phyloP scores from a whole-genome alignment of 2,888 invertebrate species.

The Conchocele bisecta region DNA sequence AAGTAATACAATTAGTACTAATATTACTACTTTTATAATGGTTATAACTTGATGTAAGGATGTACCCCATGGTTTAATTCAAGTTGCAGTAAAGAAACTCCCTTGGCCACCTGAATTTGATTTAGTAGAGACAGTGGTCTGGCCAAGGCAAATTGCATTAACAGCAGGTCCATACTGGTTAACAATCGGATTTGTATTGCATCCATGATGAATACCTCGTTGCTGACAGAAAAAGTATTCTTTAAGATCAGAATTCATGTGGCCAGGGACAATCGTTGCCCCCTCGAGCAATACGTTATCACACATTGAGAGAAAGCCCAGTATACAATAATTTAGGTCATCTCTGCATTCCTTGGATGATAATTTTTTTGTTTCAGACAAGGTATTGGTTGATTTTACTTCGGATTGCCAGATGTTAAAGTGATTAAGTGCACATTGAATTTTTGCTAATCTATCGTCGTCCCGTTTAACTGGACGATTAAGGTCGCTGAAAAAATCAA shows the following conservation, averaged over 20 bases:
- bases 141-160: slow-evolving; percentile 10
- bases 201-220: slow-evolving; percentile 5
- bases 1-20: too few species aligned
- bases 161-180: slow-evolving; percentile 11
- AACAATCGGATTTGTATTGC: slow-evolving; percentile 8
- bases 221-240: slow-evolving; percentile 22
- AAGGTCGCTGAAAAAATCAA: neutral
- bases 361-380: neutral
- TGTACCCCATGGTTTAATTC: too few species aligned
- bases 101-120: neutral
- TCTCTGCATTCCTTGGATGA: slow-evolving; percentile 12
- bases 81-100: too few species aligned
- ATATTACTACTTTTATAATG: too few species aligned
- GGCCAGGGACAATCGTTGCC: neutral
- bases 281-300: neutral
- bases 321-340: neutral
- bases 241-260: neutral
- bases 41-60: too few species aligned
- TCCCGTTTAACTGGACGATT: neutral
- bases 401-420: neutral
- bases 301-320: neutral
- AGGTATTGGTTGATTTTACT: neutral
- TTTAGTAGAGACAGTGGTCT: slow-evolving; percentile 1
- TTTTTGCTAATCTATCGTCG: neutral
- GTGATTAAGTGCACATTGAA: neutral